Base-by-base conservation (phyloP, 2,113 vertebrate genomes). In the Phaethon lepturus region DNA sequence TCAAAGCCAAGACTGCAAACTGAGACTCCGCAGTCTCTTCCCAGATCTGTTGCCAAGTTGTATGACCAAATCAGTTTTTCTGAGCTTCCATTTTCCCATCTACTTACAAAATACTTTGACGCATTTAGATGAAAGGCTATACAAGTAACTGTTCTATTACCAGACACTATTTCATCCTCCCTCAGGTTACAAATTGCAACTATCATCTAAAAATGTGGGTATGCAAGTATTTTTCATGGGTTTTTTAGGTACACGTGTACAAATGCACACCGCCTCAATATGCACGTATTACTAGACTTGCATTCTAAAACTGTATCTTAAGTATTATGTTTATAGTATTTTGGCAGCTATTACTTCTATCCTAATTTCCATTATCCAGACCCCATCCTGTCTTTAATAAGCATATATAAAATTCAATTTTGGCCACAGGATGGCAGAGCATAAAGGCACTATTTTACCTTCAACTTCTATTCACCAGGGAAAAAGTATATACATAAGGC, bases 1-100 rank as follows among this genome's bases (percentile, higher is more conserved):
- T 76, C 89, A 68, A 6, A 79, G 93, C 97, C 93, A 89, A 58
- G 83, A 11, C 79, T 86, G 82, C 18, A 93, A 86, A 56, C 14
- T 1, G 17, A 95, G 73, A 44, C 60, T 33, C 64, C 58, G 72
- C 66, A 84, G 83, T 17, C 69, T 86, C 78, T 95, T 96, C 92
- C 88, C 94, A 85, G 66, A 52, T 44, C 10, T 53, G 44, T 38
- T 94, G 96, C 93, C 94, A 94, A 95, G 75, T 9, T 1, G 42
- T 28, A 95, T 11, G 84, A 91, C 62, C 49, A 49, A 60, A 96
- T 72, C 67, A 13, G 14, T 31, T 50, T 35, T 83, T 35, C 73
- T 14, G 33, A 91, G 71, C 63, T 60, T 73, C 72, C 44, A 0
- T 63, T 88, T 94, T 93, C 95, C 84, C 87, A 75, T 66, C 69